Conservation (phyloP, 2,888 invertebrate species). For the Hirtodrosophila alboralis region DNA sequence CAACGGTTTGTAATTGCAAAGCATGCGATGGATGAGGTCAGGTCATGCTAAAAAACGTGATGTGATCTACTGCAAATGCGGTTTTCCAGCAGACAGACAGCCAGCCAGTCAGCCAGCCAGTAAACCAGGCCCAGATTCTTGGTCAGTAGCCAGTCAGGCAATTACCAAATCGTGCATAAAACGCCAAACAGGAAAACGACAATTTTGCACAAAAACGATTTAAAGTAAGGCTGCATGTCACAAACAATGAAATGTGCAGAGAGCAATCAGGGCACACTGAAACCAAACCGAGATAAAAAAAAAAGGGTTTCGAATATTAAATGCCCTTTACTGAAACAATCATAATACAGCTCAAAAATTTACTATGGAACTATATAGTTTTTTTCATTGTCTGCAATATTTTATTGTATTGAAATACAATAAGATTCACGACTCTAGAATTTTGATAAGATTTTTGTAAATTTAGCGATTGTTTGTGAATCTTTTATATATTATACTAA, state of each 20-base stretch:
- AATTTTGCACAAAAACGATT: slow-evolving; percentile 58
- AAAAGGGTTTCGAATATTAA: too few relatives aligned
- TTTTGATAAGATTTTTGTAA: too few relatives aligned
- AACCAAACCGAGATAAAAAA: too few relatives aligned
- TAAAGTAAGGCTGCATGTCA: slow-evolving; percentile 26
- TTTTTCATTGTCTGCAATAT: too few relatives aligned
- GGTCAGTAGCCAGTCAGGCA: slow-evolving; percentile 61
- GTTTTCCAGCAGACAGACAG: background rate
- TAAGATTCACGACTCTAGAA: too few relatives aligned
- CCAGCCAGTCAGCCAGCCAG: slow-evolving; percentile 45
- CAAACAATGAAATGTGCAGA: slow-evolving; percentile 13
- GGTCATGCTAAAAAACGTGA: slow-evolving; percentile 69
- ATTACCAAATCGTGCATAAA: slow-evolving; percentile 72
- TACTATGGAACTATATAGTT: too few relatives aligned
- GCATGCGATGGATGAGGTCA: slow-evolving; percentile 37
- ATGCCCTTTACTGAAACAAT: too few relatives aligned
- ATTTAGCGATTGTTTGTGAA: too few relatives aligned
- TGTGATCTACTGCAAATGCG: slow-evolving; percentile 61
- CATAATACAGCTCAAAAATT: too few relatives aligned
- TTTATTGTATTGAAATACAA: too few relatives aligned
- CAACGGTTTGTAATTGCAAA: slow-evolving; percentile 31
- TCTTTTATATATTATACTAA: too few relatives aligned
- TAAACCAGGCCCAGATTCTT: slow-evolving; percentile 44
- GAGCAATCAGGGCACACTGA: background rate
- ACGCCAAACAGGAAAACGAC: slow-evolving; percentile 63